Evolutionary conservation across 2,888 invertebrate species (phyloP).

Genomic region (Aethes cnicana): DNA sequence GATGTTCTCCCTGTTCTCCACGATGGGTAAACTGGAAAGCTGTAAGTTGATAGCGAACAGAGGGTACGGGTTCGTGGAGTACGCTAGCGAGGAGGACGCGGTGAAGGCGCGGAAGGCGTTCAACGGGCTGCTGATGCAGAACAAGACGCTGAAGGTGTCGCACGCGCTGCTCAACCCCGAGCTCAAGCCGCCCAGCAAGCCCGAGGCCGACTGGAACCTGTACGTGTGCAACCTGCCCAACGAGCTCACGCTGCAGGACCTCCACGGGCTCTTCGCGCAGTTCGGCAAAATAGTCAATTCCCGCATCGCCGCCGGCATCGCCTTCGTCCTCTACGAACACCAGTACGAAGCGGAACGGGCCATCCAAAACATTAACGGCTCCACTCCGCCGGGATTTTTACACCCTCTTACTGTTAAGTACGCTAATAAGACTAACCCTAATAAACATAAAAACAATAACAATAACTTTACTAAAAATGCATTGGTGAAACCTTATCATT

Average conservation of each 20-base stretch:
- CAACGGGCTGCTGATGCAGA: slow-evolving; percentile 80
- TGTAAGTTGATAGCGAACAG: slow-evolving; percentile 82
- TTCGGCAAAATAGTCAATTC: slow-evolving; percentile 82
- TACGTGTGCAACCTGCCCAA: slow-evolving; percentile 82
- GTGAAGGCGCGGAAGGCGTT: slow-evolving; percentile 78
- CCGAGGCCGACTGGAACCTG: slow-evolving; percentile 81
- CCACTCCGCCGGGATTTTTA: slow-evolving; percentile 78
- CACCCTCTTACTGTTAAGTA: slow-evolving; percentile 82
- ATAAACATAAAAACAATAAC: slow-evolving; percentile 78
- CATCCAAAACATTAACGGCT: slow-evolving; percentile 74
- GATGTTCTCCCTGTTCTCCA: slow-evolving; percentile 81
- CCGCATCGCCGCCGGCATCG: slow-evolving; percentile 80
- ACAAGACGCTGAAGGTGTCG: slow-evolving; percentile 80
- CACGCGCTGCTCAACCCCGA: slow-evolving; percentile 79
- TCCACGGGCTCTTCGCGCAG: slow-evolving; percentile 81
- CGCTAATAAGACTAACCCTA: slow-evolving; percentile 81
- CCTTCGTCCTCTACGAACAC: slow-evolving; percentile 78
- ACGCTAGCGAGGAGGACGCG: slow-evolving; percentile 77
- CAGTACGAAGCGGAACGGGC: slow-evolving; percentile 79
- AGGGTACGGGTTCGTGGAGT: slow-evolving; percentile 82
- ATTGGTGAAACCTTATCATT: slow-evolving; percentile 74
- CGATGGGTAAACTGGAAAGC: slow-evolving; percentile 82
- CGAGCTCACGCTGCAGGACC: slow-evolving; percentile 81
- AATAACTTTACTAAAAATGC: slow-evolving; percentile 75
- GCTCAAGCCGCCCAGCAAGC: slow-evolving; percentile 76